Percentiles rank a stretch among this genome's conserved stretches.
Evolutionary conservation across 2,888 invertebrate genomes (phyloP).

Genomic region (Busseola fusca): DNA sequence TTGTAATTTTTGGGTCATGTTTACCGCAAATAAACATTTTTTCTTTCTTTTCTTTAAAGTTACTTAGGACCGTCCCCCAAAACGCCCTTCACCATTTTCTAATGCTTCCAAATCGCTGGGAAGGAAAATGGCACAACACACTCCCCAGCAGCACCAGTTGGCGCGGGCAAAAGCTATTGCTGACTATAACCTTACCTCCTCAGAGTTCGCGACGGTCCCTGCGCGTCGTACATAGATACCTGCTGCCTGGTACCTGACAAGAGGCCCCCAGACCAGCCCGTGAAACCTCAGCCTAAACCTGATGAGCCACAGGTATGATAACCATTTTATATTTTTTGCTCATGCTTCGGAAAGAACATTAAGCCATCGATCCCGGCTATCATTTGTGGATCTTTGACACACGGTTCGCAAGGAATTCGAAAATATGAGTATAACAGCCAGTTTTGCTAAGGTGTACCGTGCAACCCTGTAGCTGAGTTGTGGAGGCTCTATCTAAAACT

Average conservation of each 20-base stretch:
- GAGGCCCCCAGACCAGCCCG: slow-evolving; percentile 69
- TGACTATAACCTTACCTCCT: slow-evolving; percentile 10
- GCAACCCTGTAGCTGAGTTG: not conserved
- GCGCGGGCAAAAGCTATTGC: not conserved
- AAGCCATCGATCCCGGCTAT: too few species aligned
- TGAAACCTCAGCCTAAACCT: slow-evolving; percentile 72
- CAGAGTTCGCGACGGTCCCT: slow-evolving; percentile 77
- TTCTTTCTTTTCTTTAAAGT: too few species aligned
- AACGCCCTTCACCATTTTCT: not conserved
- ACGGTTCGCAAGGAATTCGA: not conserved
- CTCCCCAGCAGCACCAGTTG: not conserved
- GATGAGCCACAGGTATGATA: slow-evolving; percentile 60
- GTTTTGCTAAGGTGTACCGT: not conserved
- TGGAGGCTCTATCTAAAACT: not conserved
- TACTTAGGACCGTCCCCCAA: not conserved
- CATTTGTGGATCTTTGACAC: not conserved
- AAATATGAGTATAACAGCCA: too few species aligned
- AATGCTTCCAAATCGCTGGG: not conserved
- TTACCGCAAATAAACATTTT: too few species aligned
- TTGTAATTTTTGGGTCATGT: too few species aligned
- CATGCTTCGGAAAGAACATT: not conserved
- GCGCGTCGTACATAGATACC: slow-evolving; percentile 77
- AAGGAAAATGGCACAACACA: not conserved
- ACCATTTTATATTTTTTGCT: not conserved
- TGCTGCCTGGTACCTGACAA: slow-evolving; percentile 75